Conservation (phyloP, 2,113 vertebrate genomes). For the Xiphias gladius region DNA sequence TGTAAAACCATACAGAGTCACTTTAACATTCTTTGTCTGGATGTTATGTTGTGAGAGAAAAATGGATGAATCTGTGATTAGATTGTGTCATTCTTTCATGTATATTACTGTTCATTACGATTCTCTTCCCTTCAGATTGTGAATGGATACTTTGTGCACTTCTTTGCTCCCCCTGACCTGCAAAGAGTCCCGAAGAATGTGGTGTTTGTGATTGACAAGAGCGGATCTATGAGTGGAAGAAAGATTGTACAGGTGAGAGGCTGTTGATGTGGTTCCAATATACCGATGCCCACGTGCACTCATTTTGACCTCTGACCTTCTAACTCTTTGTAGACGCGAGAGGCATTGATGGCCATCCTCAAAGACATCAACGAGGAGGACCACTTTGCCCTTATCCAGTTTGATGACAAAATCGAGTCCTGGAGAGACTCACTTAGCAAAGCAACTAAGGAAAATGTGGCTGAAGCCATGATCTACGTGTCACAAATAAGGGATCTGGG, state of each 20-base stretch:
- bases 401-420: rapidly evolving
- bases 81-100: background rate
- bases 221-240: slow-evolving; percentile 76
- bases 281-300: background rate
- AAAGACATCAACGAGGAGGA: slow-evolving; percentile 79
- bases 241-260: slow-evolving; percentile 79
- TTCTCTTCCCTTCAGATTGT: slow-evolving; percentile 74
- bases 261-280: background rate
- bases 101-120: background rate
- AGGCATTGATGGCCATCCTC: slow-evolving; percentile 80
- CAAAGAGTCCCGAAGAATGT: slow-evolving; percentile 81
- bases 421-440: slow-evolving; percentile 68
- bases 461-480: slow-evolving; percentile 51
- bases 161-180: slow-evolving; percentile 81
- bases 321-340: slow-evolving; percentile 73
- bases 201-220: slow-evolving; percentile 85
- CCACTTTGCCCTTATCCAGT: slow-evolving; percentile 78
- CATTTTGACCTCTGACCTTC: background rate
- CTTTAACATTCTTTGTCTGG: background rate
- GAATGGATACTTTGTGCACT: slow-evolving; percentile 88
- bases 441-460: slow-evolving; percentile 75
- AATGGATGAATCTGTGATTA: background rate
- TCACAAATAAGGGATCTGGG: rapidly evolving
- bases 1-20: background rate
- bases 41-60: background rate